These are phyloP conservation scores for Xestoiulus laeticollis DNA, from an alignment of 2,888 invertebrate genomes.

Conservation along the genomic window DNA sequence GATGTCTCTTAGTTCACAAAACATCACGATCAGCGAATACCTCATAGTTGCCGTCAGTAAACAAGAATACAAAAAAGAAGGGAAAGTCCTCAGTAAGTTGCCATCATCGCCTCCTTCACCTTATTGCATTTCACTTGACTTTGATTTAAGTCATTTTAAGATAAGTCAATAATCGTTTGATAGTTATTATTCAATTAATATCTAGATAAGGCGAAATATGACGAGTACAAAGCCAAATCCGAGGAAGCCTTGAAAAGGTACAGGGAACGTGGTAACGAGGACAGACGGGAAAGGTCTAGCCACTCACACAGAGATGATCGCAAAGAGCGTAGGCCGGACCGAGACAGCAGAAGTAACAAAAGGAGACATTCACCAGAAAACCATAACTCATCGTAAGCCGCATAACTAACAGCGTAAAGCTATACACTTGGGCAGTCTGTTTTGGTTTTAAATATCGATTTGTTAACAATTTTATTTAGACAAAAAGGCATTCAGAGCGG, in stretches of 20 bases:
- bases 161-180: slow-evolving; percentile 36
- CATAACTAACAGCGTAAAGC: slow-evolving; percentile 62
- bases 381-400: slow-evolving; percentile 60
- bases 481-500: neutral
- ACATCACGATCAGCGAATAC: slow-evolving; percentile 79
- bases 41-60: slow-evolving; percentile 79
- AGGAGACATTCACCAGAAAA: neutral
- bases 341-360: neutral
- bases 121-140: neutral
- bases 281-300: neutral
- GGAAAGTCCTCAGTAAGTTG: slow-evolving; percentile 85
- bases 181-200: slow-evolving; percentile 40
- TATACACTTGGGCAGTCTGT: neutral
- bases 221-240: slow-evolving; percentile 71
- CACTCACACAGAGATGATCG: slow-evolving; percentile 10
- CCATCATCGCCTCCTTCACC: too few relatives aligned
- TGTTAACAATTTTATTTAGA: neutral
- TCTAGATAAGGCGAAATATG: slow-evolving; percentile 65
- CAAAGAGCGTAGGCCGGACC: neutral
- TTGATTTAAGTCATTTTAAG: slow-evolving; percentile 21
- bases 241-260: slow-evolving; percentile 61
- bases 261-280: neutral
- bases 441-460: neutral
- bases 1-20: slow-evolving; percentile 74
- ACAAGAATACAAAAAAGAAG: slow-evolving; percentile 80